Conservation (phyloP, 2,797 vertebrate species). For the Crenuchus spilurus region DNA sequence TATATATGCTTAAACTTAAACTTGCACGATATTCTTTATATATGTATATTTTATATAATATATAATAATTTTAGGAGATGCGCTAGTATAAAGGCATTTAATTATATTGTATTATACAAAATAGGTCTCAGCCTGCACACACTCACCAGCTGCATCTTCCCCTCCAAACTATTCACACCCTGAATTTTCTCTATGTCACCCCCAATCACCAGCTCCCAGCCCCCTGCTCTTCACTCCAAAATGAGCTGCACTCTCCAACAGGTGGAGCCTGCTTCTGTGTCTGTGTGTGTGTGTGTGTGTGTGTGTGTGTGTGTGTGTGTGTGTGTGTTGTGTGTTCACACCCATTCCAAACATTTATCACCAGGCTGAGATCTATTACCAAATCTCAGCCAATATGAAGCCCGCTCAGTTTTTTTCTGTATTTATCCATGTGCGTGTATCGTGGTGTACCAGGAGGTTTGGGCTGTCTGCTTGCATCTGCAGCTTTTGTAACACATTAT, state of each 20-base stretch:
- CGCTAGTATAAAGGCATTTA: too few species aligned
- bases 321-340: conserved; percentile 38
- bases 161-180: not conserved
- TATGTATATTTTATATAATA: too few species aligned
- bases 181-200: too few species aligned
- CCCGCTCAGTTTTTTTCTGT: conserved; percentile 27
- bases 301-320: not conserved
- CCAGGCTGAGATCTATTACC: conserved; percentile 46
- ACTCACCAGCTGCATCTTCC: not conserved
- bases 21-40: too few species aligned
- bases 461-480: conserved; percentile 41
- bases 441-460: conserved; percentile 48
- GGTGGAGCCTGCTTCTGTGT: conserved; percentile 37
- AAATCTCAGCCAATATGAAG: conserved; percentile 47
- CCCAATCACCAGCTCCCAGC: not conserved
- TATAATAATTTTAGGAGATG: too few species aligned
- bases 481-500: conserved; percentile 58
- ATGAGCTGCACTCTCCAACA: conserved; percentile 22
- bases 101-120: too few species aligned
- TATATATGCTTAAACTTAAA: too few species aligned
- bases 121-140: not conserved
- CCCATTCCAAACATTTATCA: conserved; percentile 57
- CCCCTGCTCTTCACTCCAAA: conserved; percentile 1
- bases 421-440: conserved; percentile 35
- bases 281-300: not conserved